Conservation (phyloP, 2,797 vertebrate species). For the Sitta carolinensis region DNA sequence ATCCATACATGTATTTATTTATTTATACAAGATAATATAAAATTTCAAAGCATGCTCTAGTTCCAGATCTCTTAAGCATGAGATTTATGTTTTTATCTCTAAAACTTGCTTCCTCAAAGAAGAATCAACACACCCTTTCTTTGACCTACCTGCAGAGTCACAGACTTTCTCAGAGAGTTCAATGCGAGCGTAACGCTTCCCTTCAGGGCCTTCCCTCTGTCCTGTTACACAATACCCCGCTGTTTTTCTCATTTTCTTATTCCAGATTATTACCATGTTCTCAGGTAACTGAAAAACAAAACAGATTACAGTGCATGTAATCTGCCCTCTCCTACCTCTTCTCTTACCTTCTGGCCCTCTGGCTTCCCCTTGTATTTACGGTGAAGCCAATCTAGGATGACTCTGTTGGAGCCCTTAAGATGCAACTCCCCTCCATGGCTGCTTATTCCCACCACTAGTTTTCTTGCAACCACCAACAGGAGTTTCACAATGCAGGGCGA, state of each 20-base stretch:
- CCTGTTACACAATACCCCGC: constrained; percentile 88
- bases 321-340: neutral
- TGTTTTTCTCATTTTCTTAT: constrained; percentile 93
- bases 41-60: neutral
- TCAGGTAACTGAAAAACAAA: constrained; percentile 80
- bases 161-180: constrained; percentile 92
- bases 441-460: neutral
- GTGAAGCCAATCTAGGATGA: neutral
- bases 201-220: constrained; percentile 61
- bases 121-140: neutral
- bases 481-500: neutral
- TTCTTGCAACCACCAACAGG: neutral
- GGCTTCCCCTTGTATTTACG: neutral
- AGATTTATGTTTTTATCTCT: neutral
- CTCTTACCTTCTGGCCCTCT: neutral
- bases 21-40: neutral
- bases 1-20: neutral
- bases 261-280: constrained; percentile 86
- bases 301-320: neutral
- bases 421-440: neutral
- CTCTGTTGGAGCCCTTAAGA: neutral
- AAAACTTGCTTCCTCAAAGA: neutral
- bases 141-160: constrained; percentile 86
- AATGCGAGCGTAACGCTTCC: constrained; percentile 82
- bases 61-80: neutral